Evolutionary conservation across 2,113 vertebrate species (phyloP), one percentile per base, ranked within the genome.

Genomic region (Ivindomyrus marchei): DNA sequence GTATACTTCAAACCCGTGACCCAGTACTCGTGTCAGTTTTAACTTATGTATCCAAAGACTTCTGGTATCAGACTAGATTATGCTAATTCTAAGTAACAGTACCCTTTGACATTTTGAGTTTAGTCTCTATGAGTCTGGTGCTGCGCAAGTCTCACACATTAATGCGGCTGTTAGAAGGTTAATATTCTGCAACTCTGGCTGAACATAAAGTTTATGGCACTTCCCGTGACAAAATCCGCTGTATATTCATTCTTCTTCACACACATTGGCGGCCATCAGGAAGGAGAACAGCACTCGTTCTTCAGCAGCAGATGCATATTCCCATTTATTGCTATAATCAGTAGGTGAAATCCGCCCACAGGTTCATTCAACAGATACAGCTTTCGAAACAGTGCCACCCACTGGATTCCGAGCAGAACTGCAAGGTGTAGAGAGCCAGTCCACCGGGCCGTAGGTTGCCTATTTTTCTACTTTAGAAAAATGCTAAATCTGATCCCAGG

Each of bases 291-390:
- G 58, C n/a, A 52, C 90, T 58, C 88, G n/a, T 53, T 52, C 88
- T 88, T 87, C 93, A 96, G 94, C 94, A 96, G 95, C 95, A 95
- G 93, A 93, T 96, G 94, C 94, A 96, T 95, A 95, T 93, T 94
- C 92, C 91, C 94, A 94, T 96, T 96, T 96, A 96, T 96, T 96
- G 96, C 95, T 96, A 92, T 95, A 93, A 93, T 95, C 94, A 93
- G 92, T 94, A 93, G 92, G 93, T 93, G 92, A 93, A 93, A 92
- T 92, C 92, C 91, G 91, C 90, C 91, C 92, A 92, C 86, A 91
- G 91, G 89, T 89, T 89, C 46, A 74, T 90, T 90, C 83, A 90
- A 93, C 91, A 90, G 90, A 92, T 92, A 93, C 91, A 85, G 84
- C 92, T 89, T 92, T 89, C 90, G 91, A 90, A 53, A 87, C 84